Conservation (phyloP, 2,888 invertebrate species). For the Junonia oenone region DNA sequence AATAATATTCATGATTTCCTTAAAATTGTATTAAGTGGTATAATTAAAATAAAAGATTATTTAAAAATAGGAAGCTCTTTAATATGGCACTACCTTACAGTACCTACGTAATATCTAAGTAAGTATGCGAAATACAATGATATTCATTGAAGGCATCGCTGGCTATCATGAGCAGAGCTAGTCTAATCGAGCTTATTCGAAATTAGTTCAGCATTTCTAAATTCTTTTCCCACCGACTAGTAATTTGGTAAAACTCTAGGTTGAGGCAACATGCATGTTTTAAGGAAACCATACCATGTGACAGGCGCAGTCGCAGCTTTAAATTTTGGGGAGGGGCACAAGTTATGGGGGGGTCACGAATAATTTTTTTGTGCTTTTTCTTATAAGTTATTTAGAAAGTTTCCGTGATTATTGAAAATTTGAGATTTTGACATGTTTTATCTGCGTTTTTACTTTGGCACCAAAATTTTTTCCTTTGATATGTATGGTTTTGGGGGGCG, state of each 20-base stretch:
- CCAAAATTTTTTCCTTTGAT: no score
- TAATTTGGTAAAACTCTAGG: neutral
- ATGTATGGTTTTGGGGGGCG: no score
- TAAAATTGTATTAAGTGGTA: neutral
- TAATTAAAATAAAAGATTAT: conserved; percentile 27
- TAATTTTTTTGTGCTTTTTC: no score
- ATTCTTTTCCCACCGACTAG: neutral
- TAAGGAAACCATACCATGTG: no score
- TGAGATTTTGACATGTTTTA: no score
- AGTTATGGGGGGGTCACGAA: no score
- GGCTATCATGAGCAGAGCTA: neutral
- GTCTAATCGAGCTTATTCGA: neutral
- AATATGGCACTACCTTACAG: conserved; percentile 77
- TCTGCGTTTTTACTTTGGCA: no score
- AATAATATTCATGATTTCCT: neutral
- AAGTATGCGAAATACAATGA: conserved; percentile 20
- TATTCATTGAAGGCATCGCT: conserved; percentile 18
- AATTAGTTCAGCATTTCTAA: neutral
- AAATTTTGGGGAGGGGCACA: no score
- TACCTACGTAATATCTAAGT: conserved; percentile 41
- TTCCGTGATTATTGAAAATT: no score
- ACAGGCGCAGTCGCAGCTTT: no score
- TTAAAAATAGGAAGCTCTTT: conserved; percentile 78
- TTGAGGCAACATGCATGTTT: neutral
- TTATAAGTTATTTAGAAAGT: no score